Evolutionary conservation across 1,140 invertebrate species (phyloP).

Genomic region (Sogatella furcifera): DNA sequence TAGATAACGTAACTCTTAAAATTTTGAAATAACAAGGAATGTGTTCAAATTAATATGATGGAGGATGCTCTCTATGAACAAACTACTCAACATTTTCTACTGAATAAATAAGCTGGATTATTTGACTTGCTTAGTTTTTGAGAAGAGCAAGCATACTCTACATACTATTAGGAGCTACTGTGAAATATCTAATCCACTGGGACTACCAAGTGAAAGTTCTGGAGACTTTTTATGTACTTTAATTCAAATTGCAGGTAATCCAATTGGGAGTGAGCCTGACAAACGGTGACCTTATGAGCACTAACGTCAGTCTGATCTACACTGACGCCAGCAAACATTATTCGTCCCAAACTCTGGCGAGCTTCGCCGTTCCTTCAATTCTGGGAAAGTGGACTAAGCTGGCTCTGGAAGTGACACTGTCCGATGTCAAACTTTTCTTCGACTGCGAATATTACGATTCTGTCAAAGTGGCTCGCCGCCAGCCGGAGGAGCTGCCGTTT

Average conservation of each 20-base stretch:
- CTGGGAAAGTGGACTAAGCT: conserved; percentile 70
- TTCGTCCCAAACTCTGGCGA: conserved; percentile 54
- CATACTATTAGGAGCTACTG: no score
- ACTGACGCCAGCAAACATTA: conserved; percentile 58
- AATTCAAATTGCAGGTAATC: conserved; percentile 11
- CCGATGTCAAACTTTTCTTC: conserved; percentile 66
- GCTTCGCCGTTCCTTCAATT: conserved; percentile 65
- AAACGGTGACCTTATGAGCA: conserved; percentile 33
- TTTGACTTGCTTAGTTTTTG: no score
- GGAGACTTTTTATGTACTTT: no score
- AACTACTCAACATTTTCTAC: no score
- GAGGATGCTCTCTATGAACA: no score
- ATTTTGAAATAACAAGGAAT: no score
- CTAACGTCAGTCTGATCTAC: conserved; percentile 70
- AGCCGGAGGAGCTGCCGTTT: conserved; percentile 66
- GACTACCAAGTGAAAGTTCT: no score
- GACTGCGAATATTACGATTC: conserved; percentile 69
- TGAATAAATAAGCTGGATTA: no score
- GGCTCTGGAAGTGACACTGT: conserved; percentile 54
- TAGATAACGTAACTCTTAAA: no score
- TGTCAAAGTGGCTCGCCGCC: conserved; percentile 49
- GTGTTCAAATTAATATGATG: no score
- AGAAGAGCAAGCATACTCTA: no score
- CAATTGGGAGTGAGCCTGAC: conserved; percentile 21
- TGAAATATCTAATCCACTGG: no score